Percentiles rank a stretch among this genome's conserved stretches.
These are phyloP conservation scores for Stratiomys singularior DNA, from an alignment of 2,888 invertebrate genomes.

Conservation along the genomic window DNA sequence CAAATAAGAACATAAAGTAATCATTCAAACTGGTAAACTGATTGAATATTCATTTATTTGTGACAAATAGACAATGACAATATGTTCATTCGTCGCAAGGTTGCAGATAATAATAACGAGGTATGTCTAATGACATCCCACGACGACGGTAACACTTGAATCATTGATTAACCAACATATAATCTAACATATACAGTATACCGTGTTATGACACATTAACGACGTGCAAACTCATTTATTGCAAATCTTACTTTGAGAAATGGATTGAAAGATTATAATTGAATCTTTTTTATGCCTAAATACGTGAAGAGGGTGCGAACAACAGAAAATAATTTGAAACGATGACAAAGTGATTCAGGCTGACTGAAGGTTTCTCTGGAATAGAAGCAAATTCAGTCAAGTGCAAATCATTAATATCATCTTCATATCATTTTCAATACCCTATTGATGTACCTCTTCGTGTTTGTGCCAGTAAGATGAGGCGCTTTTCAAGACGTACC, in stretches of 20 bases:
- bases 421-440: constrained; percentile 7
- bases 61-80: background rate
- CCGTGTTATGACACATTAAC: too few species aligned
- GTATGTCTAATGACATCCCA: constrained; percentile 16
- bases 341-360: constrained; percentile 17
- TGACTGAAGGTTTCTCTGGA: background rate
- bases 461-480: too few species aligned
- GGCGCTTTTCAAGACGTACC: too few species aligned
- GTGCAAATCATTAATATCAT: constrained; percentile 24
- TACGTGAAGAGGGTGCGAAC: background rate
- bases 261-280: background rate
- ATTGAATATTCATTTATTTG: background rate
- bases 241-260: too few species aligned
- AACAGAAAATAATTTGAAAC: background rate
- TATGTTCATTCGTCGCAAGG: background rate
- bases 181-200: too few species aligned
- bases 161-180: too few species aligned
- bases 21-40: background rate
- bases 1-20: constrained; percentile 36
- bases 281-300: background rate
- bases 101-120: background rate
- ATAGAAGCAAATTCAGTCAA: background rate
- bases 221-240: too few species aligned
- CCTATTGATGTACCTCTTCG: background rate
- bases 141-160: background rate